Percentiles rank a stretch among this genome's conserved stretches.
Conservation (phyloP, 2,113 vertebrate species). For the Holacanthus passer region DNA sequence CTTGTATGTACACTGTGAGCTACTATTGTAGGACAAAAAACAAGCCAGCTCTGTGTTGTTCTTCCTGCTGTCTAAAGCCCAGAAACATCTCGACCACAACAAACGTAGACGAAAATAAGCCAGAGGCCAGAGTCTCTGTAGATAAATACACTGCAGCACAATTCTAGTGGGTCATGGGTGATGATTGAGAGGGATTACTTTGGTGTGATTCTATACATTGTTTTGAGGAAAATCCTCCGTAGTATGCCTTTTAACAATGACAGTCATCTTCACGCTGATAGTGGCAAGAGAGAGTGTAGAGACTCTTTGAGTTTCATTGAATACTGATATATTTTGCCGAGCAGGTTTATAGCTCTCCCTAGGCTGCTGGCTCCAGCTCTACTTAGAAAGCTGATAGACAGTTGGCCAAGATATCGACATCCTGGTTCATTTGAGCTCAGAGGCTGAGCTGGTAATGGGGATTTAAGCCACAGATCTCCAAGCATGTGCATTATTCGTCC, state of each 20-base stretch:
- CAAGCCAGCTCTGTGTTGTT: no score
- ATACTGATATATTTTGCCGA: background rate
- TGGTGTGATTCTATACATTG: no score
- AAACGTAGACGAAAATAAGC: no score
- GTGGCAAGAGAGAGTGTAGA: background rate
- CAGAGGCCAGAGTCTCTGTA: no score
- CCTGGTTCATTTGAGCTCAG: conserved; percentile 44
- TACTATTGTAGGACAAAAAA: no score
- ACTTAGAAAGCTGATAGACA: conserved; percentile 42
- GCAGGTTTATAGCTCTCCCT: conserved; percentile 10
- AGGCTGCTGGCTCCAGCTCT: conserved; percentile 39
- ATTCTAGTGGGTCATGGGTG: no score
- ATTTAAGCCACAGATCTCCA: conserved; percentile 37
- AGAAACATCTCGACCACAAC: no score
- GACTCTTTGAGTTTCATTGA: conserved; percentile 2
- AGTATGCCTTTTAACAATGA: background rate
- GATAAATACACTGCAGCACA: no score
- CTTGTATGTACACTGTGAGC: no score
- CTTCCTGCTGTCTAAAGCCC: no score
- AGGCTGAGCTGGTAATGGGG: conserved; percentile 49
- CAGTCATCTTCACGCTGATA: background rate
- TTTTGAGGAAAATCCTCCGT: no score
- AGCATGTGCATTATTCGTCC: conserved; percentile 37
- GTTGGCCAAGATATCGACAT: conserved; percentile 49
- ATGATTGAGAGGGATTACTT: no score